These are phyloP conservation scores for Falco punctatus DNA, from an alignment of 2,113 vertebrate species.

Conservation along the genomic window DNA sequence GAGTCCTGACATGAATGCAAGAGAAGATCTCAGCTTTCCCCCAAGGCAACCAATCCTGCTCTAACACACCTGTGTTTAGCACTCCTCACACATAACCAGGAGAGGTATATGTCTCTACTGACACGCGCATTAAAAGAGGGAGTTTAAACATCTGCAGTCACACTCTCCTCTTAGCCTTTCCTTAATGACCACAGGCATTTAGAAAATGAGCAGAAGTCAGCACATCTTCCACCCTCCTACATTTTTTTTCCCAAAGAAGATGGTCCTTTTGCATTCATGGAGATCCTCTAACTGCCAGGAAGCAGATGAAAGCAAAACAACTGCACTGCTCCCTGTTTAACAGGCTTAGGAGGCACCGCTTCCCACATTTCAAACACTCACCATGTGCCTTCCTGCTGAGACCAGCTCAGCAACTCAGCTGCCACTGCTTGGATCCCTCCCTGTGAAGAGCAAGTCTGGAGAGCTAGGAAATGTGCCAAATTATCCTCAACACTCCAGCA, in stretches of 20 bases:
- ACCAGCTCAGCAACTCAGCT: too few species aligned
- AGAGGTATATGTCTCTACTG: background rate
- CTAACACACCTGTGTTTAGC: background rate
- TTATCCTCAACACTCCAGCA: too few species aligned
- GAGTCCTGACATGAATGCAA: too few species aligned
- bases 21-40: too few species aligned
- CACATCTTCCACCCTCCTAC: background rate
- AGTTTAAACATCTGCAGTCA: background rate
- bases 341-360: background rate
- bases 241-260: background rate
- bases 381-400: too few species aligned
- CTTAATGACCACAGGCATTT: background rate
- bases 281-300: background rate
- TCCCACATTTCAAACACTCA: too few species aligned
- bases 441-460: too few species aligned
- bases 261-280: background rate
- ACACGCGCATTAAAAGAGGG: fast-evolving
- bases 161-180: background rate
- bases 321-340: background rate
- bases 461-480: too few species aligned
- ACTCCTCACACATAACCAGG: background rate
- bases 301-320: background rate
- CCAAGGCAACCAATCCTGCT: background rate
- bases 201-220: background rate
- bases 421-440: too few species aligned